These are phyloP conservation scores for Madoqua kirkii DNA, from an alignment of 2,113 vertebrate genomes.

Conservation along the genomic window DNA sequence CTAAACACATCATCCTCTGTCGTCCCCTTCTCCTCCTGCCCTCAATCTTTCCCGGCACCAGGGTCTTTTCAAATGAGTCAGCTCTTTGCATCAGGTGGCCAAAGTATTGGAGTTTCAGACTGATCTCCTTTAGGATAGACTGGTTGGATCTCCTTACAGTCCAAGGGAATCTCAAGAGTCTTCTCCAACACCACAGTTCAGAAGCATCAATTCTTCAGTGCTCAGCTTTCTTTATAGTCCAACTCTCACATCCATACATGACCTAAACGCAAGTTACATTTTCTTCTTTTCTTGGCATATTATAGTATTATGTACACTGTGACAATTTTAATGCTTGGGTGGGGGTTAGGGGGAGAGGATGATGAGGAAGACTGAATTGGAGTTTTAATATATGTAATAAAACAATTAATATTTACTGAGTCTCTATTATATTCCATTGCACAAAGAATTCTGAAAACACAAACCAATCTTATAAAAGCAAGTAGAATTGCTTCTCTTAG, in stretches of 20 bases:
- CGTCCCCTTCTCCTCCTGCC: not conserved
- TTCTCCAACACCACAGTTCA: not conserved
- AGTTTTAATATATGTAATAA: not conserved
- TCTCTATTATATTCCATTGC: not conserved
- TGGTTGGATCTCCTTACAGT: not conserved
- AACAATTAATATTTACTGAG: not conserved
- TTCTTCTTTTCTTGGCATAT: not conserved
- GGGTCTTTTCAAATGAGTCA: not conserved
- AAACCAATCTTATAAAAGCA: not conserved
- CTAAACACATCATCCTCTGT: not conserved
- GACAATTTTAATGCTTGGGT: not conserved
- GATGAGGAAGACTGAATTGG: not conserved
- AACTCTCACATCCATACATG: not conserved
- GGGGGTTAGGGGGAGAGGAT: not conserved
- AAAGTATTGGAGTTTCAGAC: not conserved
- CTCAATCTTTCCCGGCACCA: not conserved
- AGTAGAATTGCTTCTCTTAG: not conserved
- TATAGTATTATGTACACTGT: not conserved
- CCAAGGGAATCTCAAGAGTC: not conserved
- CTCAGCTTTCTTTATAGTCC: not conserved
- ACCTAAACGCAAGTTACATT: not conserved
- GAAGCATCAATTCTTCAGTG: accelerated
- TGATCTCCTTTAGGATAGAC: not conserved
- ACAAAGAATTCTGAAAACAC: not conserved
- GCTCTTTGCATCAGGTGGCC: not conserved